phyloP scores from a whole-genome alignment of 1,140 invertebrate species.

The Ectropis grisescens region DNA sequence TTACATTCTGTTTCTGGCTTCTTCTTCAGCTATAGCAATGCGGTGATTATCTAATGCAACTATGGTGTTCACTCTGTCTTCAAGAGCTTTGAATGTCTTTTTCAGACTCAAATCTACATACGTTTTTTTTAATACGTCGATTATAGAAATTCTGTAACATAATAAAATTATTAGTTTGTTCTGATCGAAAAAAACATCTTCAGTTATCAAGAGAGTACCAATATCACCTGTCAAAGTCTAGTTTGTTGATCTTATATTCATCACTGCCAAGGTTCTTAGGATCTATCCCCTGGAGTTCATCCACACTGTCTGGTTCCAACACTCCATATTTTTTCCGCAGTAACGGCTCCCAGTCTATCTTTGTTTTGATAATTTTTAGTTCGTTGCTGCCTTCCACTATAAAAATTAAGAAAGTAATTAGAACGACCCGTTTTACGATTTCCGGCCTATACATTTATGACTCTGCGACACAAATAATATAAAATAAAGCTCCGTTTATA shows the following conservation, averaged over 20 bases:
- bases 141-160: constrained; percentile 14
- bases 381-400: constrained; percentile 40
- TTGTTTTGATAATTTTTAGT: constrained; percentile 28
- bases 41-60: constrained; percentile 17
- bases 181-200: no score
- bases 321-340: constrained; percentile 26
- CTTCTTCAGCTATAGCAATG: constrained; percentile 19
- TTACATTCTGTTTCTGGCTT: constrained; percentile 36
- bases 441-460: no score
- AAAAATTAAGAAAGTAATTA: constrained; percentile 4
- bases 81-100: constrained; percentile 16
- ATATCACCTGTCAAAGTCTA: constrained; percentile 35
- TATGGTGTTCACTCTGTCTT: constrained; percentile 13
- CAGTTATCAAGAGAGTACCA: no score
- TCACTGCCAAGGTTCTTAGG: constrained; percentile 17
- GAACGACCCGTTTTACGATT: no score
- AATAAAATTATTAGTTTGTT: constrained; percentile 1
- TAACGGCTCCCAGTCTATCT: constrained; percentile 21
- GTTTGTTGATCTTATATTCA: constrained; percentile 41
- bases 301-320: constrained; percentile 14
- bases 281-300: constrained; percentile 29
- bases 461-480: no score
- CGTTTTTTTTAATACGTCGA: constrained; percentile 10
- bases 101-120: constrained; percentile 21
- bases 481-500: background rate